Base-by-base conservation (phyloP, 2,888 invertebrate species). In the Ophion ellenae region DNA sequence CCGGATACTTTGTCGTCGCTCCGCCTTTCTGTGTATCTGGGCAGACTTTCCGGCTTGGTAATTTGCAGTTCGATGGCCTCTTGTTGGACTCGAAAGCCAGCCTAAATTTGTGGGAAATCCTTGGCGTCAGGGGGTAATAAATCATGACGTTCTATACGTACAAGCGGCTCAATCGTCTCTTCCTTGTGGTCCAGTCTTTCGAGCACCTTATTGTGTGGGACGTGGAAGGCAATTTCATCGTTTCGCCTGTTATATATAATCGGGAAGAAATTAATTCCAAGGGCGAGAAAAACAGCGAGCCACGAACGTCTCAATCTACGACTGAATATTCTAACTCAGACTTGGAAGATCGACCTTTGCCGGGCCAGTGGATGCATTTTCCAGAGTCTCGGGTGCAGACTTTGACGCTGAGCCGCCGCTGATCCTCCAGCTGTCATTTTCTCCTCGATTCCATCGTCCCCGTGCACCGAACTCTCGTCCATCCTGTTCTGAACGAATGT, bases 141-240 rank as follows among this genome's bases (percentile, higher is more conserved):
- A 7, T 20, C 53, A 9, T 9, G 7, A 28, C 7, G 20, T 67
- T 57, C 32, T 1, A 20, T 24, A 88, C 90, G 93, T 94, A 96
- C 96, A 94, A 96, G 91, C 36, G 96, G 96, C 90, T 96, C 96
- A 0, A 95, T 95, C 82, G 94, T 93, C 84, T 94, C 93, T 88
- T 94, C 95, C 47, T 95, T 95, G 89, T 94, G 95, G 91, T 96
- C 96, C 81, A 96, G 96, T 92, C 95, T 96, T 88, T 96, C 96
- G 85, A 96, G 91, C 36, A 96, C 91, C 89, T 95, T 96, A 89
- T 95, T 95, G 89, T 96, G 96, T 0, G 96, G 96, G 81, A 96
- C 92, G 89, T 96, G 96, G 89, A 96, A 96, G 7, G 96, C 95
- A 70, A 96, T 94, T 71, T 91, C 92, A 83, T 92, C 89, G 66